A percentile compares a stretch with the other conserved stretches of the same genome.
Evolutionary conservation across 2,113 vertebrate genomes (phyloP).

Genomic region (Motacilla tschutschensis): DNA sequence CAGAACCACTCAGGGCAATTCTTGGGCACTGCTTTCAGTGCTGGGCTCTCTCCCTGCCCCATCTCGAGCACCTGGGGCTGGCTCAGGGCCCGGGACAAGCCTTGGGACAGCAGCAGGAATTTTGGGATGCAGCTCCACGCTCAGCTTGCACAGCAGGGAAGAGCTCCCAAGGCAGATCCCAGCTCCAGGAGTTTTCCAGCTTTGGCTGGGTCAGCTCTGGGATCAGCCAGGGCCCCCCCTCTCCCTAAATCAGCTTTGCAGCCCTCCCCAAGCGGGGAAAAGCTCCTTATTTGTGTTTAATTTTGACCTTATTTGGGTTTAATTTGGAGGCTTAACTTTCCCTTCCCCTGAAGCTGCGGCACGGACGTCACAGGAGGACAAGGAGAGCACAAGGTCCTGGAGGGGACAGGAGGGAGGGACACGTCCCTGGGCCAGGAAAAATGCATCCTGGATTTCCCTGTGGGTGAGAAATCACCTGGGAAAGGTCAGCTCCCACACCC

Average conservation of each 20-base stretch:
- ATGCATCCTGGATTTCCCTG: rapidly evolving
- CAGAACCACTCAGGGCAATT: not conserved
- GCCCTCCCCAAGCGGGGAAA: not conserved
- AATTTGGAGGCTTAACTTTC: slow-evolving; percentile 27
- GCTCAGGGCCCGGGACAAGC: not conserved
- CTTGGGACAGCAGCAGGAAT: not conserved
- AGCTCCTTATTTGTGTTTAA: slow-evolving; percentile 39
- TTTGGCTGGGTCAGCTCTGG: not conserved
- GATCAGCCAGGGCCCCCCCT: not conserved
- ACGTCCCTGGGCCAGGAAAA: not conserved
- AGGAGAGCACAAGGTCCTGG: not conserved
- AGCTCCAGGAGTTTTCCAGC: not conserved
- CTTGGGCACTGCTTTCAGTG: rapidly evolving
- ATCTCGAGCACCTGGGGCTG: rapidly evolving
- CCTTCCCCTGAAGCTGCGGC: not conserved
- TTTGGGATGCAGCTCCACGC: rapidly evolving
- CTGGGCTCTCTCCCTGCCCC: not conserved
- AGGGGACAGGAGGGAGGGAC: not conserved
- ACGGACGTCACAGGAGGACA: not conserved
- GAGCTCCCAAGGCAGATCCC: rapidly evolving
- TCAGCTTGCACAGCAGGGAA: not conserved
- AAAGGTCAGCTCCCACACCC: rapidly evolving
- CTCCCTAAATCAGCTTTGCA: slow-evolving; percentile 23
- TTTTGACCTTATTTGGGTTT: not conserved
- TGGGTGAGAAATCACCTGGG: not conserved